Evolutionary conservation across 1,140 invertebrate genomes (phyloP), one percentile per base, ranked within the genome.

Genomic region (Cepaea nemoralis): DNA sequence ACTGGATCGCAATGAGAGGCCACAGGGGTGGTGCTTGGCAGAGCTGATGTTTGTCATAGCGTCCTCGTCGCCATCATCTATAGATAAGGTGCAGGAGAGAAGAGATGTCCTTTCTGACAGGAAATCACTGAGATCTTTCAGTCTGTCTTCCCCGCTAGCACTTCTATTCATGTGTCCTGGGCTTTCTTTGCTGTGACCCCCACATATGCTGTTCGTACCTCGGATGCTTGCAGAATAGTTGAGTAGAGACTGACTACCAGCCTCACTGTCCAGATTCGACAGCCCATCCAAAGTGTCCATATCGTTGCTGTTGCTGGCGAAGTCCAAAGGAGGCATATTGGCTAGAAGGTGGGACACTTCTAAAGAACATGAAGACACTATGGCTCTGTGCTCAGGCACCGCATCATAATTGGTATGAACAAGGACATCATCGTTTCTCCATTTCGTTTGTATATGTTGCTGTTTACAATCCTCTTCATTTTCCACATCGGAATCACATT

Each of bases 21-120:
- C 45, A 27, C 31, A 5, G 2, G 40, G 39, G 33, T 48, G 45
- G 24, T 75, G 73, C 27, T 27, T 48, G 42, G 73, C 39, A 19
- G 73, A 48, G 31, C 40, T 45, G 42, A 45, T 0, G 10, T 45
- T 75, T 31, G 73, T 75, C 6, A 0, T 2, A 27, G 10, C 19
- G 22, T 75, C 73, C 3, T 50, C 76, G n/a, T 75, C 73, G 27
- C 12, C 76, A 35, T 77, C 76, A 22, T 40, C 76, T 39, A 77
- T 63, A 8, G 76, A 77, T 3, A 77, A 40, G 2, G 50, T 77
- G 31, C 76, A 77, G 40, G 76, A 77, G 48, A 77, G 55, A 77
- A 77, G 76, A n/a, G 76, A 77, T 6, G 76, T 63, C 37, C 76
- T 48, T 37, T 77, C 76, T 22, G 76, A 77, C 39, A 77, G 37